phyloP scores from a whole-genome alignment of 2,888 invertebrate genomes.

The Parnassius orleans region DNA sequence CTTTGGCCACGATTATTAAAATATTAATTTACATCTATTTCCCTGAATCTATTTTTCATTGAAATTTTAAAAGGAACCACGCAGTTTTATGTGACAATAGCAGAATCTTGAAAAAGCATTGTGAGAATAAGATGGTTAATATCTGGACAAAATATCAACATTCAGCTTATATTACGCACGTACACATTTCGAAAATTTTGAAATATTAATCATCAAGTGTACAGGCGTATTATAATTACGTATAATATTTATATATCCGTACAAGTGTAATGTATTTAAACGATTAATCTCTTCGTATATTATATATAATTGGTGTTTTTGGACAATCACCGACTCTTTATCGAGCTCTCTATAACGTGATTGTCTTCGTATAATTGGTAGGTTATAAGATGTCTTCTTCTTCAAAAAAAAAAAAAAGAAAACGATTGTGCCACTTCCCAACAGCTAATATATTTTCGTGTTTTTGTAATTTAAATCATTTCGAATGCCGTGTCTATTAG shows the following conservation, averaged over 20 bases:
- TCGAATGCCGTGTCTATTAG: not conserved
- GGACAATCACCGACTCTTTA: slow-evolving; percentile 4
- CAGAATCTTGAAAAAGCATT: not conserved
- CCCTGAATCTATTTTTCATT: not conserved
- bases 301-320: not conserved
- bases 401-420: not conserved
- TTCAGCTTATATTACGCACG: not conserved
- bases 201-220: not conserved
- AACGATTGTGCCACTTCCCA: not conserved
- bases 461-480: not conserved
- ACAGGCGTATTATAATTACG: not conserved
- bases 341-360: slow-evolving; percentile 37
- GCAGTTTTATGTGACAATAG: not conserved
- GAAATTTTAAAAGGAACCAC: too few species aligned
- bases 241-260: slow-evolving; percentile 3
- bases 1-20: not conserved
- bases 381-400: slow-evolving; percentile 7
- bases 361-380: slow-evolving; percentile 25
- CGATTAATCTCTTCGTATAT: slow-evolving; percentile 1
- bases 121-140: slow-evolving; percentile 6
- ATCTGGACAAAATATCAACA: slow-evolving; percentile 1
- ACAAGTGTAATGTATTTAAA: slow-evolving; percentile 5
- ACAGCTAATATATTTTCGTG: not conserved
- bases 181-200: not conserved
- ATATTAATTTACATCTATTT: not conserved